Conservation (phyloP, 2,888 invertebrate species). For the Drosophila meridionalis region DNA sequence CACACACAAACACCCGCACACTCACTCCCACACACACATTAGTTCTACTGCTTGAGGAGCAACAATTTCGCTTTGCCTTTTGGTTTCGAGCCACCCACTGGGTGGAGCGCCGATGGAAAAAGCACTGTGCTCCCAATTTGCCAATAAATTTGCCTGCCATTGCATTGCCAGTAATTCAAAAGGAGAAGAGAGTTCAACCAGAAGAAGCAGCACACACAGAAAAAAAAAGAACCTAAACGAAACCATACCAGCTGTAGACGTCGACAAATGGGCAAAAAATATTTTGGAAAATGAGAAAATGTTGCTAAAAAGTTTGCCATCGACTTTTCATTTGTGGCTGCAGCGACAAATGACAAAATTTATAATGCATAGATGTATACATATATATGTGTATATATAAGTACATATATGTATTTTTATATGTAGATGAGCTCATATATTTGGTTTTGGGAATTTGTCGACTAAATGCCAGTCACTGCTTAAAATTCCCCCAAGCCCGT, state of each 20-base stretch:
- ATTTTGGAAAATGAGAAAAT: slow-evolving; percentile 41
- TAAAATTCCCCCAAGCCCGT: not conserved
- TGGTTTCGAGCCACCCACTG: slow-evolving; percentile 24
- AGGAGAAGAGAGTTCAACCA: slow-evolving; percentile 40
- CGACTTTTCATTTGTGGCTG: slow-evolving; percentile 15
- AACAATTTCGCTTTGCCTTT: slow-evolving; percentile 37
- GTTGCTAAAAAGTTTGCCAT: slow-evolving; percentile 25
- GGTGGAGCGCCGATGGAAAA: slow-evolving; percentile 46
- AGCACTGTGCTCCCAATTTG: slow-evolving; percentile 78
- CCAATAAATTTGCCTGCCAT: slow-evolving; percentile 77
- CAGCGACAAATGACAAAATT: slow-evolving; percentile 42
- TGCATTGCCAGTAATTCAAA: slow-evolving; percentile 71
- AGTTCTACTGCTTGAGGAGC: slow-evolving; percentile 29
- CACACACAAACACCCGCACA: slow-evolving; percentile 4
- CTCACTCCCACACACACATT: slow-evolving; percentile 1
- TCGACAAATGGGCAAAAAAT: slow-evolving; percentile 40
- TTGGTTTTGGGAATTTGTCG: slow-evolving; percentile 29
- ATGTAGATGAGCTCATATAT: slow-evolving; percentile 20
- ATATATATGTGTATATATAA: not conserved
- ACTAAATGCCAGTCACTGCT: slow-evolving; percentile 13
- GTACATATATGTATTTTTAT: no score
- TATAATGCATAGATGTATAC: slow-evolving; percentile 8
- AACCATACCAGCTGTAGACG: slow-evolving; percentile 12
- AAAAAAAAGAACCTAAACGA: not conserved
- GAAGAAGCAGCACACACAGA: slow-evolving; percentile 30